These are phyloP conservation scores for Calypte anna DNA, from an alignment of 2,113 vertebrate genomes.

Conservation along the genomic window DNA sequence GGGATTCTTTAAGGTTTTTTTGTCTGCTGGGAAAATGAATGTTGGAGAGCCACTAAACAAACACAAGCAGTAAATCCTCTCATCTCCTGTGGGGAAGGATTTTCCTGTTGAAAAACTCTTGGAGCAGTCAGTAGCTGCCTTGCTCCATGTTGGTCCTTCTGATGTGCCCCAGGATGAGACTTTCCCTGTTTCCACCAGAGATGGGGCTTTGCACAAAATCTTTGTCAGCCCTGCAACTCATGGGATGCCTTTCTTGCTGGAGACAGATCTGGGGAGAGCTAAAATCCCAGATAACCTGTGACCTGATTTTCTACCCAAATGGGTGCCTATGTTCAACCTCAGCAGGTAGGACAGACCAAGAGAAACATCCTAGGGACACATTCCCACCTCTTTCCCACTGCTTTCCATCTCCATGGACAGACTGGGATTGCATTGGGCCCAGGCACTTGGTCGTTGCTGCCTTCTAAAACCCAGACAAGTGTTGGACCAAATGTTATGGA, in stretches of 20 bases:
- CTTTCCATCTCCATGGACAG: not conserved
- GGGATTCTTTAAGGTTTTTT: not conserved
- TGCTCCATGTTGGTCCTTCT: not conserved
- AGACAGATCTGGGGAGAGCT: not conserved
- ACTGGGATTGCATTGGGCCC: accelerated
- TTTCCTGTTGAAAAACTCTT: not conserved
- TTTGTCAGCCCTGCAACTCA: accelerated
- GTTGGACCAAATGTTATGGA: too few species aligned
- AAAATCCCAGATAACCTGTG: not conserved
- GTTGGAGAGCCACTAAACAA: not conserved
- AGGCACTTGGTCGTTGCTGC: too few species aligned
- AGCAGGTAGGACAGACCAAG: not conserved
- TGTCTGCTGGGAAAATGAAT: not conserved
- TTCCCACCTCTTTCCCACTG: not conserved
- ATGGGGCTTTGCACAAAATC: not conserved
- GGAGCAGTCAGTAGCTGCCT: accelerated
- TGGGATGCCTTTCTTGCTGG: not conserved
- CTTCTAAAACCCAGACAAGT: too few species aligned
- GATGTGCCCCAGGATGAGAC: not conserved
- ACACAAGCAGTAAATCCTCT: accelerated
- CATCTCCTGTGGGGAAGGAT: accelerated
- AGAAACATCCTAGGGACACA: accelerated
- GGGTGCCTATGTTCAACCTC: not conserved
- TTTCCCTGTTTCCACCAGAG: accelerated
- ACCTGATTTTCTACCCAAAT: not conserved